Base-by-base conservation (phyloP, 2,797 vertebrate species). In the Phyllotis vaccarum region DNA sequence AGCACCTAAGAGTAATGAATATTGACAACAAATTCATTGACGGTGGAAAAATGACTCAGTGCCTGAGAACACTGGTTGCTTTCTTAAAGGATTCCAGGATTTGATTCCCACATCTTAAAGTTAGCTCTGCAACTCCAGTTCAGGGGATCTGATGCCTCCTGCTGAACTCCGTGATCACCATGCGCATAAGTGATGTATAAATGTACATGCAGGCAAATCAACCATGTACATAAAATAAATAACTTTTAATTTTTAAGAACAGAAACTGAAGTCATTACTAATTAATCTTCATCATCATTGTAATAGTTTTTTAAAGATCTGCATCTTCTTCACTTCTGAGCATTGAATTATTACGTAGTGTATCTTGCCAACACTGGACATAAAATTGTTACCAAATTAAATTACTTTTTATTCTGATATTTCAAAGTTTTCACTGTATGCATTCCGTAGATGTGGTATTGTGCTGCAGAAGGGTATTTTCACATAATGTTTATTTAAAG, bases 251-350 rank as follows among this genome's bases (percentile, higher is more conserved):
- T 31, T 31, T 60, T 40, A 82, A 83, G 34, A 66, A 6, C 21
- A 49, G 19, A 49, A 93, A 49, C 88, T 76, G 54, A 90, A 81
- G 29, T 88, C 81, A 90, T 86, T 70, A 78, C 64, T 75, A 85
- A 64, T 66, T 81, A 72, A 60, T 85, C 91, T 37, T 91, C 82
- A 88, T 90, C 82, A 88, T 90, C 37, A 92, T n/a, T 86, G n/a
- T 64, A 87, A 78, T 74, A 22, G 5, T 75, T 92, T 92, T 96
- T 43, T 13, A 94, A 80, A 93, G 52, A 90, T 17, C 83, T 3
- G 2, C 2, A 46, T 56, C 22, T 14, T 16, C 29, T 92, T 92
- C 68, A 27, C 60, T 8, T 95, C 91, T 96, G 56, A 91, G 11
- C 80, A 31, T 62, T 91, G 11, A 82, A 27, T 89, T 76, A 62